Evolutionary conservation across 1,140 invertebrate species (phyloP).

Genomic region (Leptonema lineaticorne): DNA sequence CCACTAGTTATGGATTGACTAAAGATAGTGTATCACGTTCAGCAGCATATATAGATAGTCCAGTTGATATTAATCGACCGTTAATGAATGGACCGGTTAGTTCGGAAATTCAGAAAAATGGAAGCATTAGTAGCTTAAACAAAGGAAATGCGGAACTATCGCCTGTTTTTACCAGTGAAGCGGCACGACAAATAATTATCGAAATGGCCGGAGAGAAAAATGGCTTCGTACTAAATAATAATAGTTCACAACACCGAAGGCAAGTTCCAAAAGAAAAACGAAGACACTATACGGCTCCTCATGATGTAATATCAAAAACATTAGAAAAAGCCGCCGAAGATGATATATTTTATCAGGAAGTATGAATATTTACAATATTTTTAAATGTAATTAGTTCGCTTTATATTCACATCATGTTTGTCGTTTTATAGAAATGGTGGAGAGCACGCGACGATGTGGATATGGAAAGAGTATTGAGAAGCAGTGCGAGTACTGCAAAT

Average conservation of each 20-base stretch:
- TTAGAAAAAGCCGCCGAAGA: conserved; percentile 59
- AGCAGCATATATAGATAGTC: conserved; percentile 31
- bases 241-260: conserved; percentile 58
- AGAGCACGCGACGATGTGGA: conserved; percentile 81
- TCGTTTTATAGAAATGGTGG: conserved; percentile 48
- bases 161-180: conserved; percentile 81
- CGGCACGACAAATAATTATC: conserved; percentile 79
- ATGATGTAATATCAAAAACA: conserved; percentile 62
- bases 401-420: background rate
- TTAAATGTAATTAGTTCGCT: background rate
- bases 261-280: conserved; percentile 77
- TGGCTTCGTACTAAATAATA: conserved; percentile 44
- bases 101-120: conserved; percentile 33
- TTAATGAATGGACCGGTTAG: conserved; percentile 36
- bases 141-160: conserved; percentile 47
- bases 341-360: conserved; percentile 58
- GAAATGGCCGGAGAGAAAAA: conserved; percentile 69
- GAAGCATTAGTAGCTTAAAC: conserved; percentile 34
- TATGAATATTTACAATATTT: conserved; percentile 44
- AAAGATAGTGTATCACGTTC: conserved; percentile 32
- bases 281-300: conserved; percentile 84
- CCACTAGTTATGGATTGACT: conserved; percentile 23
- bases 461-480: conserved; percentile 74
- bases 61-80: conserved; percentile 20
- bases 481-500: conserved; percentile 43